Base-by-base conservation (phyloP, 2,888 invertebrate genomes). In the Keiferia lycopersicella region DNA sequence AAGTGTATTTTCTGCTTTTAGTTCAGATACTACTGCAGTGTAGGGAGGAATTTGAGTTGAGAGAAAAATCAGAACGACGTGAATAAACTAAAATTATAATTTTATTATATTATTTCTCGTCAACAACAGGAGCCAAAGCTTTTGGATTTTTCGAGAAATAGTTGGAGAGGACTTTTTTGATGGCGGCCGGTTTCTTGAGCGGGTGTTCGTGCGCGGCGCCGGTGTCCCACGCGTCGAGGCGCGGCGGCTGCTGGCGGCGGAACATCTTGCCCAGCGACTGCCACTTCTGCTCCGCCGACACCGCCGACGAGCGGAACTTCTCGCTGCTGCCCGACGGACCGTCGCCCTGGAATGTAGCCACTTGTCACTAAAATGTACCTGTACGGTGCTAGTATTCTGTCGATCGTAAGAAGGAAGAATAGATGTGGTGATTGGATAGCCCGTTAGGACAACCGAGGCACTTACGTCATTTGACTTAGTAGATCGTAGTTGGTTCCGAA, bases 251-350 rank as follows among this genome's bases (percentile, higher is more conserved):
- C 83, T 61, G 6, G 61, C 91, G 90, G 68, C 86, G 80, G 70
- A 91, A 91, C 60, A 91, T 83, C 81, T 91, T 91, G 0, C 91
- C 91, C 68, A 91, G 72, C 39, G 91, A 91, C 72, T 91, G 91
- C 91, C 91, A 91, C 73, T 91, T 91, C 70, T 88, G 91, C 67
- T 91, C 91, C 58, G 84, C 82, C 66, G 73, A 81, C 63, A 89
- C 73, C 73, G 86, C 84, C 72, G 87, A 87, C 50, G 83, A 83
- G 50, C 84, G 84, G 69, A 87, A 88, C 66, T 82, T 79, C 69
- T 86, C 84, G 68, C 84, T 79, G 68, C 84, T 90, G 57, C 76
- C 86, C 12, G 85, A 82, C 60, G 88, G 85, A 61, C 73, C 71
- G 70, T 91, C 91, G 62, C 91, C 91, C 91, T 91, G 68, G 59